A percentile compares a stretch with the other conserved stretches of the same genome.
phyloP scores from a whole-genome alignment of 2,797 vertebrate species.

The Smutsia gigantea region DNA sequence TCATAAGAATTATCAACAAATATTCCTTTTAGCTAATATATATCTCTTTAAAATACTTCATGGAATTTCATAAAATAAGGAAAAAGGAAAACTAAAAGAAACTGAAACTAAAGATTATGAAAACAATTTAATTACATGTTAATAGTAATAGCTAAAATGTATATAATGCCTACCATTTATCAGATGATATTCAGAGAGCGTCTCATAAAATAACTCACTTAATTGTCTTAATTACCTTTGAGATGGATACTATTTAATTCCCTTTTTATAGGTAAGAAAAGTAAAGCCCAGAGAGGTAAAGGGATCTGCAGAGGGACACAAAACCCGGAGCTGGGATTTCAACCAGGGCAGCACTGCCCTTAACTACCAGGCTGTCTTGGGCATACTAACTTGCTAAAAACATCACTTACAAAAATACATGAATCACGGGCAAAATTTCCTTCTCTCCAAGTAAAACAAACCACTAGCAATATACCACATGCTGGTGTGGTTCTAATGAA shows the following conservation, averaged over 20 bases:
- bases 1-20: neutral
- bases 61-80: neutral
- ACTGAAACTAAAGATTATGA: neutral
- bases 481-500: neutral
- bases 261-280: neutral
- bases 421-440: neutral
- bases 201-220: neutral
- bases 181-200: neutral
- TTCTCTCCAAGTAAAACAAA: slow-evolving; percentile 16
- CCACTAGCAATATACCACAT: neutral
- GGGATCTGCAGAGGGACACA: neutral
- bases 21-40: neutral
- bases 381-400: neutral
- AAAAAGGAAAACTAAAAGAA: neutral
- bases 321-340: neutral
- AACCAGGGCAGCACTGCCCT: neutral
- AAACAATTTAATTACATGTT: neutral
- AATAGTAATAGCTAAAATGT: neutral
- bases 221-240: neutral
- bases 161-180: neutral
- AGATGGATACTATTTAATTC: neutral
- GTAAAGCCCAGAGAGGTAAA: neutral
- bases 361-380: neutral
- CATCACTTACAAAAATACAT: neutral
- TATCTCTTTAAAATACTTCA: neutral